Evolutionary conservation across 2,888 invertebrate species (phyloP), one percentile per base, ranked within the genome.

Genomic region (Nipponacmea schrenckii): DNA sequence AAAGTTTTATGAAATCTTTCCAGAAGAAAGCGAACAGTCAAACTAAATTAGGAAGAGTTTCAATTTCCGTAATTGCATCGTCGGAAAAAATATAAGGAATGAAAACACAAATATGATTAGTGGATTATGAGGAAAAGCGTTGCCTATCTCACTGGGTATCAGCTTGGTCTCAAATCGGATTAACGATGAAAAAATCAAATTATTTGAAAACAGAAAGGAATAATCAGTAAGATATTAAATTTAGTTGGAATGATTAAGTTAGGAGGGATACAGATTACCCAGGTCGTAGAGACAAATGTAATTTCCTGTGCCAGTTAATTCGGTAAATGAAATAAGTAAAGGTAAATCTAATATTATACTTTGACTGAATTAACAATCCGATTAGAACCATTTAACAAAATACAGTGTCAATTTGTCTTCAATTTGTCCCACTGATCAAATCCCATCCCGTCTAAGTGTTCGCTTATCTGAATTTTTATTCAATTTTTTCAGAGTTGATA

Each of bases 401-500:
- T 31, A 20, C 27, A 44, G 50, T 62, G 44, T 56, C 44, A 65
- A 66, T 70, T 65, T 70, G 70, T 64, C 64, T 39, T 20, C 56
- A 56, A 56, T 56, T 56, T 56, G 56, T 56, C 56, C 56, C 39
- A 48, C 14, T 5, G 39, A 68, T 44, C 50, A 62, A 63, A 67
- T 63, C 39, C 64, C 63, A 67, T 64, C 66, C 62, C 63, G 64
- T n/a, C 39, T 62, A 71, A 70, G 67, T 71, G 66, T 66, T 63
- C 66, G 63, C 50, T 56, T 46, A 68, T 72, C 65, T 63, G 68
- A 72, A 72, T 72, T 64, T 69, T 81, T 80, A 81, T 80, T 79
- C 74, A 80, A 81, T 83, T 81, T 83, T 80, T 77, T 56, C n/a
- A 50, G 56, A 24, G 56, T 24, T 64, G 74, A 79, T 78, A 80